Evolutionary conservation across 2,797 vertebrate genomes (phyloP).

Genomic region (Knipowitschia caucasica): DNA sequence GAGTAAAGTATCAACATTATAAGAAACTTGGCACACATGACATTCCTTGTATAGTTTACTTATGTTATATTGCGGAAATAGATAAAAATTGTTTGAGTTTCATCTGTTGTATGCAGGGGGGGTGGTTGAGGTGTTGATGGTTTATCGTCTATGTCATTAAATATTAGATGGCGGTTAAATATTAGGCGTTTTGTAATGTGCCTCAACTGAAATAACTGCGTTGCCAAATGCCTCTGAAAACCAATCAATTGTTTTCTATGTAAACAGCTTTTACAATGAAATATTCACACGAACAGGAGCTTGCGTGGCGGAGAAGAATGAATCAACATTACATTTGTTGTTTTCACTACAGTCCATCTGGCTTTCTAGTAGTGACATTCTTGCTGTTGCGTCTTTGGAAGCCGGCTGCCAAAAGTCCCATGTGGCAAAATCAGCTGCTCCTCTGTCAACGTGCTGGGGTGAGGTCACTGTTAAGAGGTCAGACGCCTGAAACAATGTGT

Average conservation of each 20-base stretch:
- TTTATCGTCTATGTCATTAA: no score
- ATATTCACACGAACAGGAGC: conserved; percentile 5
- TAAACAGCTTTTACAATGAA: conserved; percentile 12
- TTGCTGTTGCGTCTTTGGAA: conserved; percentile 6
- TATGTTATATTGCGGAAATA: no score
- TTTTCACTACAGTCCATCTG: conserved; percentile 4
- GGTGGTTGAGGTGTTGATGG: no score
- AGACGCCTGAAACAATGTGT: background rate
- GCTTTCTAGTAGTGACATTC: conserved; percentile 10
- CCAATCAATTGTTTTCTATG: background rate
- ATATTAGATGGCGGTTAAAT: background rate
- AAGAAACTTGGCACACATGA: no score
- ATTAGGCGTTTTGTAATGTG: background rate
- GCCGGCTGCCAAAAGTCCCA: background rate
- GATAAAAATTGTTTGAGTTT: no score
- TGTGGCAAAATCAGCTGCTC: background rate
- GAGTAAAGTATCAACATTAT: no score
- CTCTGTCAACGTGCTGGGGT: background rate
- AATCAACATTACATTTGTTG: conserved; percentile 10
- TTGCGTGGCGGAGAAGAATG: background rate
- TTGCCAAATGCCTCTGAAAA: background rate
- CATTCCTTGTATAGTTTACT: no score
- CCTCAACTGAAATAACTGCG: background rate
- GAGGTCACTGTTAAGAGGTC: conserved; percentile 4
- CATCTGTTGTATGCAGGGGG: no score